Evolutionary conservation across 1,140 invertebrate genomes (phyloP).

Genomic region (Latrodectus geometricus): DNA sequence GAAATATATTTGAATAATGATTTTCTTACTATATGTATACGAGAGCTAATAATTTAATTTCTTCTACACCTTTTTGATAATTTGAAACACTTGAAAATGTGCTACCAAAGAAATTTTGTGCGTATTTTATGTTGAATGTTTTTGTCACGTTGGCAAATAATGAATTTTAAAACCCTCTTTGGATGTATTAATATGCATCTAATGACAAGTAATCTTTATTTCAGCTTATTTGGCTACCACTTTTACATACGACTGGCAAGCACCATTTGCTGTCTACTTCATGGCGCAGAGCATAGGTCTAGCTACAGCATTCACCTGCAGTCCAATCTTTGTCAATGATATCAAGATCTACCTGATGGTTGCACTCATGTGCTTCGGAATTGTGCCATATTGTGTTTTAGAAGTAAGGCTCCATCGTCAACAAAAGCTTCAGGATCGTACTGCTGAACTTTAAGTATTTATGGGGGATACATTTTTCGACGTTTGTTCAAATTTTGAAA

Average conservation of each 20-base stretch:
- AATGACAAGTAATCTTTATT: background rate
- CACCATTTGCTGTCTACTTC: constrained; percentile 49
- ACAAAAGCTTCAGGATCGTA: constrained; percentile 37
- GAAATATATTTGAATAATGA: too few species aligned
- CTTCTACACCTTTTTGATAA: too few species aligned
- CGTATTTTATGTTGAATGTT: background rate
- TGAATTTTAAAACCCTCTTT: background rate
- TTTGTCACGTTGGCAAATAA: background rate
- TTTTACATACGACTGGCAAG: constrained; percentile 58
- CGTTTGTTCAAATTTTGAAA: too few species aligned
- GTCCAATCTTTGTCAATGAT: constrained; percentile 34
- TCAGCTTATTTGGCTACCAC: constrained; percentile 35
- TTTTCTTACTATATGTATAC: too few species aligned
- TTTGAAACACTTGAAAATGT: background rate
- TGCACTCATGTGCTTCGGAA: constrained; percentile 1
- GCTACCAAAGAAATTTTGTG: background rate
- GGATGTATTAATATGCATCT: too few species aligned
- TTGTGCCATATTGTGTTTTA: constrained; percentile 36
- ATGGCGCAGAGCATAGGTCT: constrained; percentile 51
- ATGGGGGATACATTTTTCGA: too few species aligned
- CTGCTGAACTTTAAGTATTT: constrained; percentile 24
- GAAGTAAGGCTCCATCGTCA: constrained; percentile 47
- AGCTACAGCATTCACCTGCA: constrained; percentile 37
- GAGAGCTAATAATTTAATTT: too few species aligned
- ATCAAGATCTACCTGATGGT: constrained; percentile 47